Evolutionary conservation across 2,888 invertebrate species (phyloP).

Genomic region (Diaphora mendica): DNA sequence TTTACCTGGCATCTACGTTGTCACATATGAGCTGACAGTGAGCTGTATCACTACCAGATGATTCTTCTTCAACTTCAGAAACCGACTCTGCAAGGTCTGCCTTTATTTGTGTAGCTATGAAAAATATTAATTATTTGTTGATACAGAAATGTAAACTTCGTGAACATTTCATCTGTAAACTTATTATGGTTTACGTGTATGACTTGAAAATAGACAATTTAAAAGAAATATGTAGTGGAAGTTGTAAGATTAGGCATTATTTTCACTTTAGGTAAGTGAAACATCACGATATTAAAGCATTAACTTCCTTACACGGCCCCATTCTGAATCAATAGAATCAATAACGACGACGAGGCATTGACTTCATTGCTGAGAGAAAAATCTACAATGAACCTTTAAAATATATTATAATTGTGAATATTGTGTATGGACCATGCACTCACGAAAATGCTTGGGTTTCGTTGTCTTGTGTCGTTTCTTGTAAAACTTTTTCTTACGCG

Average conservation of each 20-base stretch:
- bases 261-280: background rate
- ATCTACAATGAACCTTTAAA: constrained; percentile 29
- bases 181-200: background rate
- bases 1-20: constrained; percentile 78
- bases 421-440: constrained; percentile 70
- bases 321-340: background rate
- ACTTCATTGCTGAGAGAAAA: background rate
- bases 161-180: background rate
- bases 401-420: constrained; percentile 41
- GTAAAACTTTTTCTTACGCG: constrained; percentile 88
- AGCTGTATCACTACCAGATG: constrained; percentile 85
- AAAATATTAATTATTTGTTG: constrained; percentile 13
- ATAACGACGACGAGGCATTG: background rate
- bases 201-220: background rate
- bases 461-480: constrained; percentile 88
- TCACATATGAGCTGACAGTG: constrained; percentile 82
- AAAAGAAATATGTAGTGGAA: background rate
- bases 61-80: constrained; percentile 88
- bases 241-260: background rate
- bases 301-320: background rate
- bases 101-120: constrained; percentile 76
- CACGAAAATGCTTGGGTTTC: constrained; percentile 81
- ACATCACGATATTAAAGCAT: background rate
- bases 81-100: constrained; percentile 86
- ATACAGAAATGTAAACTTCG: background rate